Evolutionary conservation across 2,113 vertebrate species (phyloP).

Genomic region (Cavia aperea): DNA sequence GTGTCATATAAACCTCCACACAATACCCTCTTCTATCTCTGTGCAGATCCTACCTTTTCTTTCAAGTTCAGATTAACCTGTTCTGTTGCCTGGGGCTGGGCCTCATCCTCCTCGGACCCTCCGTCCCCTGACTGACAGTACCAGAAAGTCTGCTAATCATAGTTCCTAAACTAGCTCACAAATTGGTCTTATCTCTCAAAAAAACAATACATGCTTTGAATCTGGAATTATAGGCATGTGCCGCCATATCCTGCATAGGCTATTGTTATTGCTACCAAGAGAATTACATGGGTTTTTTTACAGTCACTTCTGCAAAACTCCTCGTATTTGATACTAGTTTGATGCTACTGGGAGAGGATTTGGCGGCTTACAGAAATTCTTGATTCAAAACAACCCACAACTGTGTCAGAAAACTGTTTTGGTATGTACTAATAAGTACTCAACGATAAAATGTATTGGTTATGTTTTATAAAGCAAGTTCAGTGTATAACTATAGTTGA

Average conservation of each 20-base stretch:
- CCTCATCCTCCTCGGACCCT: background rate
- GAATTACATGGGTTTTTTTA: background rate
- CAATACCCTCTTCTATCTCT: background rate
- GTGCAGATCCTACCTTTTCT: background rate
- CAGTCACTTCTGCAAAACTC: background rate
- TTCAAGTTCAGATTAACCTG: slow-evolving; percentile 24
- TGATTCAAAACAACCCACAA: background rate
- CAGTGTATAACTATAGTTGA: background rate
- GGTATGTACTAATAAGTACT: background rate
- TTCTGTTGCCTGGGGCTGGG: background rate
- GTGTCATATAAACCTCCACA: background rate
- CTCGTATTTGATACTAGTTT: slow-evolving; percentile 16
- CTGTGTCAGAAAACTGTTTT: background rate
- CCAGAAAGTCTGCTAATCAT: background rate
- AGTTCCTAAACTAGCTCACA: slow-evolving; percentile 39
- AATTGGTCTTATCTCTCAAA: slow-evolving; percentile 2
- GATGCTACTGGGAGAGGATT: background rate
- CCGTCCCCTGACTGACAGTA: background rate
- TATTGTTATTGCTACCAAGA: background rate
- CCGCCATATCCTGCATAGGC: background rate
- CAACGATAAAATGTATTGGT: slow-evolving; percentile 24
- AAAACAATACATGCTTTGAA: slow-evolving; percentile 32
- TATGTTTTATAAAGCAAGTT: slow-evolving; percentile 36
- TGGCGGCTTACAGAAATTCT: background rate
- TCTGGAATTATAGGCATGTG: background rate